These are phyloP conservation scores for Bambusicola thoracicus DNA, from an alignment of 2,113 vertebrate genomes.

Conservation along the genomic window DNA sequence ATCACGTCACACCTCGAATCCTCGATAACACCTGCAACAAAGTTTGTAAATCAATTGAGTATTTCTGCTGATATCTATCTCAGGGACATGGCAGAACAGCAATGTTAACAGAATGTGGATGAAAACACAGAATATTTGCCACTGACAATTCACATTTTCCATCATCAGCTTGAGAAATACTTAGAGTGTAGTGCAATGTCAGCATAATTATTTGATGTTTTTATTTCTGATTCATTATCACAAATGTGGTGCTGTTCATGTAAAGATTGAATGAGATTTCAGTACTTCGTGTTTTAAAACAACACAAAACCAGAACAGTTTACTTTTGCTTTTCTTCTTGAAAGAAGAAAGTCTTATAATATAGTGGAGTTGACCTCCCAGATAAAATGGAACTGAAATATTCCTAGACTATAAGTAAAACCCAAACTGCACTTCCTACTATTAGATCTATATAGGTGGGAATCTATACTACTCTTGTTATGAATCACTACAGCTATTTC, in stretches of 20 bases:
- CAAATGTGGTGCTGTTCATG: not conserved
- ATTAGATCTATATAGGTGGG: not conserved
- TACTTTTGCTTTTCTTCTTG: not conserved
- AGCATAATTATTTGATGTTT: slow-evolving; percentile 2
- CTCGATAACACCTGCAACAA: no score
- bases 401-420: not conserved
- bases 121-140: slow-evolving; percentile 26
- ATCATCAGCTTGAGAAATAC: not conserved
- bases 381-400: not conserved
- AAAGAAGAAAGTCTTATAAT: not conserved
- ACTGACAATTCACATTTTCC: slow-evolving; percentile 32
- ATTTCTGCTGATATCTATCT: slow-evolving; percentile 42
- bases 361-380: not conserved
- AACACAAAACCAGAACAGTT: not conserved
- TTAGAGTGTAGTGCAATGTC: not conserved
- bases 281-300: not conserved
- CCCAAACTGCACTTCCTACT: not conserved
- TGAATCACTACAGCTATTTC: not conserved
- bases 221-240: slow-evolving; percentile 1
- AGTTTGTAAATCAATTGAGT: slow-evolving; percentile 65
- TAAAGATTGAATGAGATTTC: not conserved
- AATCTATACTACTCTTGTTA: not conserved
- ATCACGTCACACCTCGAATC: no score
- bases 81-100: not conserved
- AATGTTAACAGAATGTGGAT: slow-evolving; percentile 11